phyloP scores from a whole-genome alignment of 2,888 invertebrate genomes.

The Conus canariensis region DNA sequence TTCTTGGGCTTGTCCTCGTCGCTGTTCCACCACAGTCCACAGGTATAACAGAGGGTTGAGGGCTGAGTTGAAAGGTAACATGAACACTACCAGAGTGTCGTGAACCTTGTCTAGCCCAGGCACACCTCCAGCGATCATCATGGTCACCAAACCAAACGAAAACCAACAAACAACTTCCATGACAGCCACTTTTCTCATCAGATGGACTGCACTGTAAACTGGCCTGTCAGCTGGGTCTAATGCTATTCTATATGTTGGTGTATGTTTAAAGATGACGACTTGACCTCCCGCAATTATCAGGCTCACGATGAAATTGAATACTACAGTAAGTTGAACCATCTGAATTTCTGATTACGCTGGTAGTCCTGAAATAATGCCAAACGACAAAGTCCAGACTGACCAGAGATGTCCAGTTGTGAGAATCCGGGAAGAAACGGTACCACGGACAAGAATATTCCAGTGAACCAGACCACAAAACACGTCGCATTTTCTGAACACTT shows the following conservation, averaged over 20 bases:
- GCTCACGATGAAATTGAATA: background rate
- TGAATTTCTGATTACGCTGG: background rate
- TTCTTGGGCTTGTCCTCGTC: too few species aligned
- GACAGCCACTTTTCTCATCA: background rate
- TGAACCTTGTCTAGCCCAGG: too few species aligned
- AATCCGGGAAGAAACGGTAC: background rate
- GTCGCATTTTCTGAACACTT: too few species aligned
- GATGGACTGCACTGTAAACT: background rate
- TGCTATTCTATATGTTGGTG: background rate
- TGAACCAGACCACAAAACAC: background rate
- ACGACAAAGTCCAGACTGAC: background rate
- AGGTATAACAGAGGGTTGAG: too few species aligned
- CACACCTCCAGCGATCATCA: background rate
- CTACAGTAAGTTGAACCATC: background rate
- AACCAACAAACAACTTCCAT: background rate
- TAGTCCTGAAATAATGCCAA: background rate
- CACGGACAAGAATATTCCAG: background rate
- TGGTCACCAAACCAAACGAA: background rate
- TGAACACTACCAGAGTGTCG: too few species aligned
- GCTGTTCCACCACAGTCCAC: too few species aligned
- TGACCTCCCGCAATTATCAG: background rate
- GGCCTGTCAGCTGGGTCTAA: background rate
- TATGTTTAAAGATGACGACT: background rate
- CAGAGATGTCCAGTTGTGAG: background rate
- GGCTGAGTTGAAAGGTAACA: too few species aligned